A percentile compares a stretch with the other conserved stretches of the same genome.
phyloP scores from a whole-genome alignment of 2,113 vertebrate species.

The Lepisosteus osseus region DNA sequence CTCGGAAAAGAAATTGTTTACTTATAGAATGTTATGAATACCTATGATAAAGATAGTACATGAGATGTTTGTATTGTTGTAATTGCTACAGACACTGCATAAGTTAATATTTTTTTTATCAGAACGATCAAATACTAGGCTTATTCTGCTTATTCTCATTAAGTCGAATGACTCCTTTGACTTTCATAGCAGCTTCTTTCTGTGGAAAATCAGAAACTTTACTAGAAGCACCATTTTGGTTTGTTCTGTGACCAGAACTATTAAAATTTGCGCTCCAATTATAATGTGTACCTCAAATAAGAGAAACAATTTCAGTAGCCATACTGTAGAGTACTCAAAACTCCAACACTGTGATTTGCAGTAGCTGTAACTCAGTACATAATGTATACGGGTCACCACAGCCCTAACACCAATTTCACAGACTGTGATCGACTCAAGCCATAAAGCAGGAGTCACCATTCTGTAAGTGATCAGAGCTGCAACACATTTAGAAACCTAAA shows the following conservation, averaged over 20 bases:
- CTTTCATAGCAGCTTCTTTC: too few species aligned
- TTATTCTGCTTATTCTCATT: too few species aligned
- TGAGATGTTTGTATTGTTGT: too few species aligned
- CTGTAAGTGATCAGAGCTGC: conserved; percentile 2
- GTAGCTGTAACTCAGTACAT: conserved; percentile 9
- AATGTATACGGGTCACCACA: neutral
- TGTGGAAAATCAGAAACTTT: too few species aligned
- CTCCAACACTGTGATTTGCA: neutral
- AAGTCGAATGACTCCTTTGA: too few species aligned
- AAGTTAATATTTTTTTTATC: too few species aligned
- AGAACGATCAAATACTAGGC: too few species aligned
- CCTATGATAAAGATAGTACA: too few species aligned
- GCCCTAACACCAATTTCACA: neutral
- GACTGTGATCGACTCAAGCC: conserved; percentile 4
- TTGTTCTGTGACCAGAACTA: neutral
- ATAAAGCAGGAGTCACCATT: neutral
- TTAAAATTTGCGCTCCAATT: neutral
- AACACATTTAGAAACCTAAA: neutral
- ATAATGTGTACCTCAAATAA: neutral
- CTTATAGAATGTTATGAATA: too few species aligned
- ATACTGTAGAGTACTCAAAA: neutral
- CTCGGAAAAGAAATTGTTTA: too few species aligned
- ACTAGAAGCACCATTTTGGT: too few species aligned
- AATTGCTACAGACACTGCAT: too few species aligned
- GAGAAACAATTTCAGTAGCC: neutral